phyloP scores from a whole-genome alignment of 2,888 invertebrate species.

The Odontocolon sp. region DNA sequence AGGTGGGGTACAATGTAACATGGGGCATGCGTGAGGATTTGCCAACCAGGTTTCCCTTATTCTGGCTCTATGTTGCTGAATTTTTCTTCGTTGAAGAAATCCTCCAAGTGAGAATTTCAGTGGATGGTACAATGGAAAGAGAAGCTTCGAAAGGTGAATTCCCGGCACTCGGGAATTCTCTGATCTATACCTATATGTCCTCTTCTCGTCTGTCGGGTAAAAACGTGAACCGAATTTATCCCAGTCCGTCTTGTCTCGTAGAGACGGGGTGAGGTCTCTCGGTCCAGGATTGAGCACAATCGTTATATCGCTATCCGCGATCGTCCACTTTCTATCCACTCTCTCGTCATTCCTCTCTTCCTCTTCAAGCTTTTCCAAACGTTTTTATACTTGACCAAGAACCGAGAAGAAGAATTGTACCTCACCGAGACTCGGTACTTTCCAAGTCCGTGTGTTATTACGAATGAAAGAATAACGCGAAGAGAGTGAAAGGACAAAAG shows the following conservation, averaged over 20 bases:
- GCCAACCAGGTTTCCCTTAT: background rate
- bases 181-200: background rate
- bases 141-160: slow-evolving; percentile 34
- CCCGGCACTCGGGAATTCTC: slow-evolving; percentile 34
- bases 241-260: slow-evolving; percentile 38
- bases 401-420: slow-evolving; percentile 23
- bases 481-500: background rate
- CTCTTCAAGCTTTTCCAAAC: background rate
- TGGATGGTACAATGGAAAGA: background rate
- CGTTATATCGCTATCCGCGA: slow-evolving; percentile 23
- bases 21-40: background rate
- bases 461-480: background rate
- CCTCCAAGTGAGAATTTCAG: slow-evolving; percentile 33
- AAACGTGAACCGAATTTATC: slow-evolving; percentile 53
- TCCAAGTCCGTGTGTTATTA: background rate
- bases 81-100: background rate
- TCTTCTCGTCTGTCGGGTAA: slow-evolving; percentile 19
- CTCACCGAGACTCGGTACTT: background rate
- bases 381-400: slow-evolving; percentile 24
- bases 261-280: slow-evolving; percentile 21
- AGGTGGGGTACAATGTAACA: too few relatives aligned
- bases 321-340: slow-evolving; percentile 16
- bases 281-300: background rate
- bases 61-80: background rate
- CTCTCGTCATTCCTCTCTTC: background rate